Base-by-base conservation (phyloP, 2,113 vertebrate species). In the Falcunculus frontatus region DNA sequence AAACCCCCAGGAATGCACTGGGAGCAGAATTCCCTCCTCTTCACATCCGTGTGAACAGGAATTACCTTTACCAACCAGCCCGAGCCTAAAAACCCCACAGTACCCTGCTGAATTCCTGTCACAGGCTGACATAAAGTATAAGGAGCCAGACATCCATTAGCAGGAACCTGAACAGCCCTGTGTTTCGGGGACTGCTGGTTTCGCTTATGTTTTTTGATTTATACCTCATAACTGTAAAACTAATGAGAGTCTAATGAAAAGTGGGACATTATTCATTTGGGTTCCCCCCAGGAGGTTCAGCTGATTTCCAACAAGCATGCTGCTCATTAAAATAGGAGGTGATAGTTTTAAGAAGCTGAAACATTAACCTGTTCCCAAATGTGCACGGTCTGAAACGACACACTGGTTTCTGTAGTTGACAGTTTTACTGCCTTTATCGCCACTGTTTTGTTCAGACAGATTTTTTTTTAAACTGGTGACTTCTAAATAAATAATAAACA, bases 241-340 rank as follows among this genome's bases (percentile, higher is more conserved):
- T 92, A 94, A 96, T 62, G 79, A 93, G 92, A 90, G 69, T 88
- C 59, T 67, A 94, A 92, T 90, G 90, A 94, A 85, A 88, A 92
- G 85, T 69, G 79, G 92, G 85, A 77, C 79, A 67, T 90, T 70
- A 74, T 42, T 88, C 42, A 84, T 74, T 96, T 90, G 50, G 35
- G 69, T 37, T 27, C 6, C 42, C 82, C 75, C 30, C 68, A 72
- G 84, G 74, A 85, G 72, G 67, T 49, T 85, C 9, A 6, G 41
- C 30, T 83, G 37, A 62, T 93, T 93, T 87, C 80, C 75, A 93
- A 35, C 29, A 29, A 76, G 55, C 37, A 62, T 13, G 72, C 46
- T 93, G 39, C 88, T 95, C 83, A 95, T 90, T 94, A 90, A 92
- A 94, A 93, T 46, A 65, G 70, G 88, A 94, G 94, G 88, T 83